phyloP scores from a whole-genome alignment of 92 coral and sea anemone species.

The Porites divaricata region DNA sequence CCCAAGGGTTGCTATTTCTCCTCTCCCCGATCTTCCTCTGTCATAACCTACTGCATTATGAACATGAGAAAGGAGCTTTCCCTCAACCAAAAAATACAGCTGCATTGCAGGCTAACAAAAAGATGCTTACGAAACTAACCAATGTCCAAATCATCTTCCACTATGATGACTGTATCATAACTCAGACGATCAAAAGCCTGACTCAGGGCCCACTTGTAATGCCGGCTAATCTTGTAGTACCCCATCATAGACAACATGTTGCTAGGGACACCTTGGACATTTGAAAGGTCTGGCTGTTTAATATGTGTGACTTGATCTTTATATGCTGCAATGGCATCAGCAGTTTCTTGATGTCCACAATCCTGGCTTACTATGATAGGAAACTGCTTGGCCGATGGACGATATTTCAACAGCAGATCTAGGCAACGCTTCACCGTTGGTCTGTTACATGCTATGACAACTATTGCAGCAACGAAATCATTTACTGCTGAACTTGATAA shows the following conservation, averaged over 20 bases:
- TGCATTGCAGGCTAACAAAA: too few species aligned
- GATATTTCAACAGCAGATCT: slow-evolving; percentile 79
- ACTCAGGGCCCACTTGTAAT: slow-evolving; percentile 94
- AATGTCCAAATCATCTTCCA: slow-evolving; percentile 97
- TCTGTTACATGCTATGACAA: slow-evolving; percentile 93
- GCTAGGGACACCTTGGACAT: slow-evolving; percentile 72
- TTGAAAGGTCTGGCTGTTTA: slow-evolving; percentile 87
- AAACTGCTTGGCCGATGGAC: slow-evolving; percentile 83
- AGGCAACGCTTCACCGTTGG: slow-evolving; percentile 89
- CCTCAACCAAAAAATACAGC: too few species aligned
- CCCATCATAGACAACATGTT: slow-evolving; percentile 91
- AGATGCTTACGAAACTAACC: slow-evolving; percentile 60
- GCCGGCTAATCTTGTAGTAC: slow-evolving; percentile 94
- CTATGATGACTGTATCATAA: slow-evolving; percentile 80
- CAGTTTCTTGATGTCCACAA: slow-evolving; percentile 87
- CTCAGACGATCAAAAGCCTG: slow-evolving; percentile 86
- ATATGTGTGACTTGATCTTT: slow-evolving; percentile 70
- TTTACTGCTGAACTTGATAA: slow-evolving; percentile 10
- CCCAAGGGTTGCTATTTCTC: too few species aligned
- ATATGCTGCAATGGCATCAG: slow-evolving; percentile 77
- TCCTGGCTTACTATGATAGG: slow-evolving; percentile 97
- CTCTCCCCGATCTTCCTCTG: too few species aligned
- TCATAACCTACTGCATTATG: too few species aligned
- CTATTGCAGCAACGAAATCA: slow-evolving; percentile 61
- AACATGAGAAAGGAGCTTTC: too few species aligned